Conservation (phyloP, 2,888 invertebrate genomes). For the Augiades crinisus region DNA sequence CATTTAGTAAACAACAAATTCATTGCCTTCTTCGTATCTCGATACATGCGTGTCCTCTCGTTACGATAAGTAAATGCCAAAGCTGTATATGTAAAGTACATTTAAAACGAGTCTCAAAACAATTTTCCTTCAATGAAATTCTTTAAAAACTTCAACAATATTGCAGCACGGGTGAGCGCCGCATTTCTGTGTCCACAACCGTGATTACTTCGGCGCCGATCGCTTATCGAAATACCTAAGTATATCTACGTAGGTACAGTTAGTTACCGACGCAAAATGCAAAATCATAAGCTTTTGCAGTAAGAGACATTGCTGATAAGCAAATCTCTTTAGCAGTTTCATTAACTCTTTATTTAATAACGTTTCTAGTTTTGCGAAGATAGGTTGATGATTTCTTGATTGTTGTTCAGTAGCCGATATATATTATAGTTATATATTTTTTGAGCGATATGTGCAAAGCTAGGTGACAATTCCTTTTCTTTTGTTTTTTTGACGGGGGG, state of each 20-base stretch:
- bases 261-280: constrained; percentile 39
- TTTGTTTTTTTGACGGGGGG: no score
- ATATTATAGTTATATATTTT: no score
- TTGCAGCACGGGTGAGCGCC: constrained; percentile 38
- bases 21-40: constrained; percentile 34
- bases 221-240: constrained; percentile 41
- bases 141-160: constrained; percentile 47
- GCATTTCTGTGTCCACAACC: constrained; percentile 44
- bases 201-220: constrained; percentile 44
- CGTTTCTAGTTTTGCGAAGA: background rate
- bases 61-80: constrained; percentile 52
- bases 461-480: no score
- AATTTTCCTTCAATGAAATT: constrained; percentile 44
- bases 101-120: constrained; percentile 44
- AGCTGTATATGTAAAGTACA: constrained; percentile 36
- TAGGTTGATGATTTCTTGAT: no score
- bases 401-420: no score
- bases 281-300: constrained; percentile 40
- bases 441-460: no score
- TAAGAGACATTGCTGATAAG: constrained; percentile 42
- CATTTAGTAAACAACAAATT: constrained; percentile 35
- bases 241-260: constrained; percentile 32
- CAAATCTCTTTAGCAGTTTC: constrained; percentile 32
- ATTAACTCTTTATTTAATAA: constrained; percentile 8
- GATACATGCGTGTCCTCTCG: constrained; percentile 36